These are phyloP conservation scores for Gisinianus flammeolus DNA, from an alignment of 2,888 invertebrate species.

Conservation along the genomic window DNA sequence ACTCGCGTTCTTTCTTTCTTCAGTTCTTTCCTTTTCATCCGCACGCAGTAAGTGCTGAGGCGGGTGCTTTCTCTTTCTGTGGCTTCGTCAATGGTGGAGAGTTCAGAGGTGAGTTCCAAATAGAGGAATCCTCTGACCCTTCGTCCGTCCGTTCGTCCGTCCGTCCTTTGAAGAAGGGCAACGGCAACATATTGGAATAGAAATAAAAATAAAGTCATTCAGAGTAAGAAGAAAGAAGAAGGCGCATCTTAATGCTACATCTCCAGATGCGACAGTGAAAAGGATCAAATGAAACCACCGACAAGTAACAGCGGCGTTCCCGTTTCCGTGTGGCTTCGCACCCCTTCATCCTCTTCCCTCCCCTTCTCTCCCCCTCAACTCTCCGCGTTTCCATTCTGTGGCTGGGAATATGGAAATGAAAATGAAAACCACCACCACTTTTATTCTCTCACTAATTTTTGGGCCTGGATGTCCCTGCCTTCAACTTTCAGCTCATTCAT, in stretches of 20 bases:
- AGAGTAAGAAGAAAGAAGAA: too few relatives aligned
- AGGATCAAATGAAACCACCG: conserved; percentile 3
- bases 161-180: too few relatives aligned
- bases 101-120: background rate
- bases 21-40: background rate
- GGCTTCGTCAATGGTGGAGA: background rate
- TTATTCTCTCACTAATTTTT: too few relatives aligned
- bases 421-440: background rate
- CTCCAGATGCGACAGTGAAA: too few relatives aligned
- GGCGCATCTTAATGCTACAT: too few relatives aligned
- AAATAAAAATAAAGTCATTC: too few relatives aligned
- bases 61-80: background rate
- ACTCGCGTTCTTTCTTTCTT: background rate
- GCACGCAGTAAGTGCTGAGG: background rate
- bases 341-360: background rate
- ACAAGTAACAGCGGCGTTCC: background rate
- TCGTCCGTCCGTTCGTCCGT: too few relatives aligned
- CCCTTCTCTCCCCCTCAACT: background rate
- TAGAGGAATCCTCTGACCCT: background rate
- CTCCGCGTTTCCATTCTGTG: background rate
- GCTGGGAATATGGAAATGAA: background rate
- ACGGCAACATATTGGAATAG: too few relatives aligned
- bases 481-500: too few relatives aligned
- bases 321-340: background rate
- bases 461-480: too few relatives aligned